Percentiles rank a stretch among this genome's conserved stretches.
Conservation (phyloP, 1,140 invertebrate species). For the Heliconius hermathena region DNA sequence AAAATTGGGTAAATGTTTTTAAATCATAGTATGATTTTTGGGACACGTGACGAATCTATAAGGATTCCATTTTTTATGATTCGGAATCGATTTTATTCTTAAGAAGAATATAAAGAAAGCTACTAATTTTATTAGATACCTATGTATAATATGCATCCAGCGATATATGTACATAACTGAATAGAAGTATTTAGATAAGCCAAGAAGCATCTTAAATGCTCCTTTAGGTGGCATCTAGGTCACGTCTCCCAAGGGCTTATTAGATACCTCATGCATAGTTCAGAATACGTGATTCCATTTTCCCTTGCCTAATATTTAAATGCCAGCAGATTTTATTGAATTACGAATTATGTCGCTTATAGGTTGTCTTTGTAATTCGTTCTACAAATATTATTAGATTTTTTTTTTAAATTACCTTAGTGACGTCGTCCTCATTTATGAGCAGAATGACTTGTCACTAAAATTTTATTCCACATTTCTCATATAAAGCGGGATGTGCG, state of each 20-base stretch:
- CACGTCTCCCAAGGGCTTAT: constrained; percentile 18
- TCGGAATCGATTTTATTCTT: not conserved
- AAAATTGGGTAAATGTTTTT: no score
- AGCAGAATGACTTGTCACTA: not conserved
- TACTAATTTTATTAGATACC: no score
- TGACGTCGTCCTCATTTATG: not conserved
- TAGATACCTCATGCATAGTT: constrained; percentile 21
- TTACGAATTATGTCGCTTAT: not conserved
- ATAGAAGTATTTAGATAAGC: constrained; percentile 17
- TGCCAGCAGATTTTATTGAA: not conserved
- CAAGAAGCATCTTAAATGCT: constrained; percentile 21
- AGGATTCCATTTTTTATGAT: not conserved
- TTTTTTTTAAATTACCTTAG: not conserved
- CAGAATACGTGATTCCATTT: constrained; percentile 19
- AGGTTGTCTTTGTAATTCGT: no score
- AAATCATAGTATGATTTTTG: not conserved
- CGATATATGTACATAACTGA: not conserved
- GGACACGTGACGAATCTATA: not conserved
- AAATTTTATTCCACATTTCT: not conserved
- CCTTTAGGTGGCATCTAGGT: constrained; percentile 26
- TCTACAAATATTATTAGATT: not conserved
- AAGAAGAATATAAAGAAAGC: no score
- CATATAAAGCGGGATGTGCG: no score
- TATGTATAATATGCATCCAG: no score
- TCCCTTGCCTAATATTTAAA: not conserved